Percentiles rank a stretch among this genome's conserved stretches.
These are phyloP conservation scores for Eulimnadia texana DNA, from an alignment of 1,140 invertebrate species.

Conservation along the genomic window DNA sequence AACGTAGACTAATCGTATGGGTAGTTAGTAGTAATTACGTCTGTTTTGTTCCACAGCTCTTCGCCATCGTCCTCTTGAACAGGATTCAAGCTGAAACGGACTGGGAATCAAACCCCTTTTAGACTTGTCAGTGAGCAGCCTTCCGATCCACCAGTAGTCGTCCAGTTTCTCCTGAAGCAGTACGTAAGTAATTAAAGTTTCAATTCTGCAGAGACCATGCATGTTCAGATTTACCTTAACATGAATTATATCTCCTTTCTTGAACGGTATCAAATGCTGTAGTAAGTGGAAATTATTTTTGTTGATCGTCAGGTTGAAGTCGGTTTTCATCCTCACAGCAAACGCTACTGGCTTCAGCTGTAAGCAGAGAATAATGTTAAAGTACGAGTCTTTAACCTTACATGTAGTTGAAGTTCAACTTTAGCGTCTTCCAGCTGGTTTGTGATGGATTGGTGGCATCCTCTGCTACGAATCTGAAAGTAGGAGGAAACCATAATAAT, in stretches of 20 bases:
- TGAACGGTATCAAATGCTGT: slow-evolving; percentile 91
- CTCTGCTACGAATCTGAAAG: not conserved
- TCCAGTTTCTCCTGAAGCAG: slow-evolving; percentile 84
- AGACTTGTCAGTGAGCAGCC: slow-evolving; percentile 87
- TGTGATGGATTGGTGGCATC: not conserved
- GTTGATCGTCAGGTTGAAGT: slow-evolving; percentile 88
- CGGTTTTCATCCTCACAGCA: slow-evolving; percentile 96
- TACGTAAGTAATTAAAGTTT: not conserved
- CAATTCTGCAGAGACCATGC: not conserved
- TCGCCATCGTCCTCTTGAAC: slow-evolving; percentile 48
- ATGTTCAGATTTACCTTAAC: slow-evolving; percentile 75
- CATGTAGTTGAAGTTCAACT: not conserved
- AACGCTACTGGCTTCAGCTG: slow-evolving; percentile 97
- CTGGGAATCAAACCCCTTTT: slow-evolving; percentile 99
- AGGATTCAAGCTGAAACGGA: slow-evolving; percentile 93
- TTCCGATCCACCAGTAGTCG: slow-evolving; percentile 99
- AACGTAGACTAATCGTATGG: no score
- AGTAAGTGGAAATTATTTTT: slow-evolving; percentile 92
- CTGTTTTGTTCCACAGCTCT: slow-evolving; percentile 91
- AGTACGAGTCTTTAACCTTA: not conserved
- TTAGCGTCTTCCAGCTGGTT: not conserved
- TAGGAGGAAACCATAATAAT: no score
- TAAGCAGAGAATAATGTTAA: not conserved
- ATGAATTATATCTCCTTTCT: slow-evolving; percentile 94
- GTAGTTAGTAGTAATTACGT: no score